phyloP scores from a whole-genome alignment of 2,113 vertebrate species.

The Talpa occidentalis region DNA sequence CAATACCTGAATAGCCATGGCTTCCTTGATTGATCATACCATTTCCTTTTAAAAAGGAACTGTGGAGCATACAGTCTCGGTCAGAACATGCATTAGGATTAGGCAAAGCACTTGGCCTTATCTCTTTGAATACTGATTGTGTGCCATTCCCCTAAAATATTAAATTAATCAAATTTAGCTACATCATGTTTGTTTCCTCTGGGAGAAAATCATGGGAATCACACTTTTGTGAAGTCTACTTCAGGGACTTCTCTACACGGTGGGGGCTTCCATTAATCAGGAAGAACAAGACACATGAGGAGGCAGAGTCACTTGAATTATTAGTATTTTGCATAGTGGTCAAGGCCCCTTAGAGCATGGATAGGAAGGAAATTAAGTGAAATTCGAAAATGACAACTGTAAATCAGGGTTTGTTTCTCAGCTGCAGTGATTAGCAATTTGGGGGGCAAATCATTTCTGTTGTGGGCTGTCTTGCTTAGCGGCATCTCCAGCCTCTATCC shows the following conservation, averaged over 20 bases:
- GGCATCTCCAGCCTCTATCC: background rate
- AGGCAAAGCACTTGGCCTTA: conserved; percentile 33
- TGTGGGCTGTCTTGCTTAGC: background rate
- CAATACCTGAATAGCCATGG: background rate
- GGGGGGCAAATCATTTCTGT: background rate
- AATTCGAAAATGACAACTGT: background rate
- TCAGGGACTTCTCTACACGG: background rate
- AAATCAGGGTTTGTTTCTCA: background rate
- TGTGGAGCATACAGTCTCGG: background rate
- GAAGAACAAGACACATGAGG: background rate
- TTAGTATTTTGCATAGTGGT: background rate
- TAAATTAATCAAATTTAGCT: conserved; percentile 50
- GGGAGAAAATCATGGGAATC: conserved; percentile 23
- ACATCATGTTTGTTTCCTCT: background rate
- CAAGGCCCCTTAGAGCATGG: background rate
- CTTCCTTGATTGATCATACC: background rate
- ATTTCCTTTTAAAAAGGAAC: background rate
- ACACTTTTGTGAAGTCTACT: conserved; percentile 45
- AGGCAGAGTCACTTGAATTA: background rate
- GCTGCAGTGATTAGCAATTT: background rate
- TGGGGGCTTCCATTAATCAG: background rate
- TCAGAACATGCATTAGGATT: background rate
- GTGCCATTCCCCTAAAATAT: conserved; percentile 41
- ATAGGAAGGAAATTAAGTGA: background rate
- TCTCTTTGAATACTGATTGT: conserved; percentile 35